Evolutionary conservation across 2,888 invertebrate genomes (phyloP).

Genomic region (Drosophila nr. fundita): DNA sequence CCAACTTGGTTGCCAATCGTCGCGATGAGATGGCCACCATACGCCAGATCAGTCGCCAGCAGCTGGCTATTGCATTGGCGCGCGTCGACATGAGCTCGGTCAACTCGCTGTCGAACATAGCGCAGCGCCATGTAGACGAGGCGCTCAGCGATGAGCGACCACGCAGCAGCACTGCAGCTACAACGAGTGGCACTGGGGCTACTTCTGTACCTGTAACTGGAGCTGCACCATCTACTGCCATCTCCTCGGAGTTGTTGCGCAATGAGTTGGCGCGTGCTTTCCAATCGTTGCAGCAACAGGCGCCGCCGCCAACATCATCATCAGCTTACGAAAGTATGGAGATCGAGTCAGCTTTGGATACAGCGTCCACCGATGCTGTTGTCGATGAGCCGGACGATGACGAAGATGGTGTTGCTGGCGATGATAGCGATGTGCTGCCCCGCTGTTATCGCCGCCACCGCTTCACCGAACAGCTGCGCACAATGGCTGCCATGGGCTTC

Average conservation of each 20-base stretch:
- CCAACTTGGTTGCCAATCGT: slow-evolving; percentile 56
- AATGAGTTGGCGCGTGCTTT: slow-evolving; percentile 86
- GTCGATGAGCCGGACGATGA: slow-evolving; percentile 51
- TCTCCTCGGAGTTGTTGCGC: slow-evolving; percentile 92
- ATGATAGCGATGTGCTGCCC: slow-evolving; percentile 76
- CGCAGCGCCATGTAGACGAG: slow-evolving; percentile 82
- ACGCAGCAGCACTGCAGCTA: slow-evolving; percentile 36
- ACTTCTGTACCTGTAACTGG: not conserved
- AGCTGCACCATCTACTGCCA: slow-evolving; percentile 72
- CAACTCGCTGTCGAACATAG: slow-evolving; percentile 84
- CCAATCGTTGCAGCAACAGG: slow-evolving; percentile 53
- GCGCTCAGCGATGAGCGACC: slow-evolving; percentile 57
- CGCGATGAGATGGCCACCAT: slow-evolving; percentile 81
- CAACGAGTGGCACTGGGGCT: not conserved
- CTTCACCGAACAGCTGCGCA: slow-evolving; percentile 88
- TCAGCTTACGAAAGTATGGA: slow-evolving; percentile 59
- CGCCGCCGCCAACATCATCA: slow-evolving; percentile 1
- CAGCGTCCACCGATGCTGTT: slow-evolving; percentile 40
- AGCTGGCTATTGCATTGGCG: slow-evolving; percentile 83
- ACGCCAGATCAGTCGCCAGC: slow-evolving; percentile 84
- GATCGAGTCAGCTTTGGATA: slow-evolving; percentile 27
- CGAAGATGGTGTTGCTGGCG: slow-evolving; percentile 57
- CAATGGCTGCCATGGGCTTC: slow-evolving; percentile 97
- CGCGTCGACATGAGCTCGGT: slow-evolving; percentile 81
- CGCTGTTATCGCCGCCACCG: slow-evolving; percentile 80